phyloP scores from a whole-genome alignment of 2,797 vertebrate genomes.

The Helarctos malayanus region DNA sequence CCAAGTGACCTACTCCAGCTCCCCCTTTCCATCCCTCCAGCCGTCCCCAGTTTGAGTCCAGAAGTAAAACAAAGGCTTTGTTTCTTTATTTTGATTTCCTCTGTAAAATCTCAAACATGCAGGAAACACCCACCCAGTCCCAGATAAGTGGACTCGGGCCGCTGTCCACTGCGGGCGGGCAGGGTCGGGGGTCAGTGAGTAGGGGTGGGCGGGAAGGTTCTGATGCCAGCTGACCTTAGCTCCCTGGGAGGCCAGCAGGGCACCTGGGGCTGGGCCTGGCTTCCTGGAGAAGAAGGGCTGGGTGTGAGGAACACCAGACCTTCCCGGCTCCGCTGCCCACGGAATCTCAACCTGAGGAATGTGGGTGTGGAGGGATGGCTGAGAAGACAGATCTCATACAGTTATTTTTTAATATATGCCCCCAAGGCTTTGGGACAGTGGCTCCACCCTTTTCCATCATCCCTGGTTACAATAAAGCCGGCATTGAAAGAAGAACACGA shows the following conservation, averaged over 20 bases:
- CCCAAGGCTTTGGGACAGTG: slow-evolving; percentile 48
- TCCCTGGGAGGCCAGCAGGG: not conserved
- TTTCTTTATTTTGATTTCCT: slow-evolving; percentile 84
- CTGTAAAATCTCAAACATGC: slow-evolving; percentile 82
- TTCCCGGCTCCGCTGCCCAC: not conserved
- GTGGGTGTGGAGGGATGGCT: not conserved
- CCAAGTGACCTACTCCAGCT: slow-evolving; percentile 67
- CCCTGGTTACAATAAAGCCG: slow-evolving; percentile 71
- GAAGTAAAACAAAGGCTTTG: slow-evolving; percentile 81
- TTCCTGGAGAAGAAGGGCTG: not conserved
- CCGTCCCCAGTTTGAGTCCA: slow-evolving; percentile 64
- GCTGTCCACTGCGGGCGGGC: not conserved
- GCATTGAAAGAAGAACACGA: slow-evolving; percentile 62
- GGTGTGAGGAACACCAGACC: not conserved
- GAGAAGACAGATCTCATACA: not conserved
- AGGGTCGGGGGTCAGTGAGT: not conserved
- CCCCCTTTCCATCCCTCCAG: slow-evolving; percentile 67
- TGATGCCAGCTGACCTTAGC: not conserved
- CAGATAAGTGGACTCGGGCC: slow-evolving; percentile 72
- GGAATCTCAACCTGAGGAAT: slow-evolving; percentile 57
- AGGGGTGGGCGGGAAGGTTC: not conserved
- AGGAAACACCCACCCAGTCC: slow-evolving; percentile 84
- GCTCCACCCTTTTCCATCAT: slow-evolving; percentile 68
- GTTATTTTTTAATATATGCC: not conserved
- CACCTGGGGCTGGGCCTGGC: not conserved